Evolutionary conservation across 2,113 vertebrate genomes (phyloP).

Genomic region (Archocentrus centrarchus): DNA sequence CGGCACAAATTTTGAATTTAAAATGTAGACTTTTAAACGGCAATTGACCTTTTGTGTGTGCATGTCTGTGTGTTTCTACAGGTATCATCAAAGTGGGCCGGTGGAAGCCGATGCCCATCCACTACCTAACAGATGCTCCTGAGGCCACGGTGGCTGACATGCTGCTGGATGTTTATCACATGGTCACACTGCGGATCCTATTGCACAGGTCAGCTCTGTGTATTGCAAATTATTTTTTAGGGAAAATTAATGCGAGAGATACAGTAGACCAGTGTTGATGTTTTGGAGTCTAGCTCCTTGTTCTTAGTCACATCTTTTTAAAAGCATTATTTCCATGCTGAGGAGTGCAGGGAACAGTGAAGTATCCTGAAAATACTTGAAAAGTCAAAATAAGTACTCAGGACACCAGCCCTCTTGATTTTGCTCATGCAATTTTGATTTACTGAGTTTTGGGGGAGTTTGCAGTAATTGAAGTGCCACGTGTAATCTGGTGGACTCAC

Average conservation of each 20-base stretch:
- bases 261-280: no score
- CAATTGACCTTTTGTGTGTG: background rate
- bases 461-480: background rate
- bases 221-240: background rate
- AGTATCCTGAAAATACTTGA: no score
- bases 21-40: background rate
- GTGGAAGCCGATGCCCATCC: constrained; percentile 96
- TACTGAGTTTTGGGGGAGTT: background rate
- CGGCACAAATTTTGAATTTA: background rate
- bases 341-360: no score
- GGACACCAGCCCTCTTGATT: background rate
- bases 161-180: constrained; percentile 97
- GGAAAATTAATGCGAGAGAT: no score
- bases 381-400: background rate
- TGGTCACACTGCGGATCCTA: constrained; percentile 95
- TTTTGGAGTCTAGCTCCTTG: background rate
- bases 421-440: background rate
- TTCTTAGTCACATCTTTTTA: no score
- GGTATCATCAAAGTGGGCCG: constrained; percentile 97
- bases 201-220: constrained; percentile 88
- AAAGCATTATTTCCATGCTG: no score
- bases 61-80: constrained; percentile 56
- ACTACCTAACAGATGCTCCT: constrained; percentile 93
- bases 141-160: constrained; percentile 97
- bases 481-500: background rate